Evolutionary conservation across 1,140 invertebrate species (phyloP).

Genomic region (Aethina tumida): DNA sequence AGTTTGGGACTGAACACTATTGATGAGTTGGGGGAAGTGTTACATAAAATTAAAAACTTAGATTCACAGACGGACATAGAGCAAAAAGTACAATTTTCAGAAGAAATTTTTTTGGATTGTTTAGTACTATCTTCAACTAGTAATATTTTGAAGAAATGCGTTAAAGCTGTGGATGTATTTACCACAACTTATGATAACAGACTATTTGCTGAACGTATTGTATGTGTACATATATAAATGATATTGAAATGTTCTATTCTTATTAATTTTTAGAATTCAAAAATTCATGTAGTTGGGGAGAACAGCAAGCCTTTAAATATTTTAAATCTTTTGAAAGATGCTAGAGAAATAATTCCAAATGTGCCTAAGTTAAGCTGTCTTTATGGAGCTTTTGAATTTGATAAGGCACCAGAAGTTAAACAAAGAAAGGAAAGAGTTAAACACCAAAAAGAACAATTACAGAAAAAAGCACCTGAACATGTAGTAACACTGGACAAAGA

Average conservation of each 20-base stretch:
- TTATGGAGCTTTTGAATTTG: slow-evolving; percentile 38
- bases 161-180: slow-evolving; percentile 37
- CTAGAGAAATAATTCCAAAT: slow-evolving; percentile 22
- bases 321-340: slow-evolving; percentile 29
- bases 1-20: slow-evolving; percentile 31
- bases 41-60: slow-evolving; percentile 33
- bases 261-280: slow-evolving; percentile 12
- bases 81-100: slow-evolving; percentile 35
- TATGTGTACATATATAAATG: slow-evolving; percentile 15
- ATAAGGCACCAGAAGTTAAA: slow-evolving; percentile 29
- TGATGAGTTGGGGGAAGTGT: slow-evolving; percentile 30
- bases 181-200: slow-evolving; percentile 38
- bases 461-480: slow-evolving; percentile 29
- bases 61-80: slow-evolving; percentile 32
- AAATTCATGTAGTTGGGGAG: slow-evolving; percentile 27
- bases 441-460: slow-evolving; percentile 28
- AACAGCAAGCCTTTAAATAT: slow-evolving; percentile 11
- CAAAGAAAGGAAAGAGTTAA: slow-evolving; percentile 28
- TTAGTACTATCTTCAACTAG: slow-evolving; percentile 38
- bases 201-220: slow-evolving; percentile 31
- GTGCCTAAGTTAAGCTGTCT: slow-evolving; percentile 31
- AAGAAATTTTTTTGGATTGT: slow-evolving; percentile 40
- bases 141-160: slow-evolving; percentile 36
- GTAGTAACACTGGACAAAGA: slow-evolving; percentile 34
- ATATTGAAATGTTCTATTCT: slow-evolving; percentile 1